phyloP scores from a whole-genome alignment of 2,797 vertebrate species.

The Sciurus vulgaris region DNA sequence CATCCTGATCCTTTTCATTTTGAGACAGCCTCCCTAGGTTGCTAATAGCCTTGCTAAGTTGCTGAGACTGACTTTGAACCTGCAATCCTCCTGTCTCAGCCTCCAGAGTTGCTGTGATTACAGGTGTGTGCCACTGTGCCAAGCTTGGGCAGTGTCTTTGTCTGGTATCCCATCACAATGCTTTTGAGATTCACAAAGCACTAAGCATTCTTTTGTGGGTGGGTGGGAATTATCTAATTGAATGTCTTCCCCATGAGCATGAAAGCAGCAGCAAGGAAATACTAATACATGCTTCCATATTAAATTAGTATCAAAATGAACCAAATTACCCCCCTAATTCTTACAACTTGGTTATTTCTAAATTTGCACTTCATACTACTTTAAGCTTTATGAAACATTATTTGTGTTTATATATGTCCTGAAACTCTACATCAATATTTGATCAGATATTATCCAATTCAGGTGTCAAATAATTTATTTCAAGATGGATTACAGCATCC shows the following conservation, averaged over 20 bases:
- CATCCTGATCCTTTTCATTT: too few relatives aligned
- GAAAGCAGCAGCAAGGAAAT: background rate
- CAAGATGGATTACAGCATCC: conserved; percentile 70
- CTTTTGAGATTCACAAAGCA: background rate
- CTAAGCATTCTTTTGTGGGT: background rate
- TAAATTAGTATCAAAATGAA: conserved; percentile 21
- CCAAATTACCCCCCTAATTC: background rate
- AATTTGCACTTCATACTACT: conserved; percentile 21
- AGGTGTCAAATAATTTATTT: conserved; percentile 59
- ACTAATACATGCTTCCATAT: background rate
- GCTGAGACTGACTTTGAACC: too few relatives aligned
- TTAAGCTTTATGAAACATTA: conserved; percentile 58
- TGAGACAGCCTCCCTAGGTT: too few relatives aligned
- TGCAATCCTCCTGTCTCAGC: too few relatives aligned
- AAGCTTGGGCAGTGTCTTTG: background rate
- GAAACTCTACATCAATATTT: conserved; percentile 52
- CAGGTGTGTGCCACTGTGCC: too few relatives aligned
- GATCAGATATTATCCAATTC: conserved; percentile 62
- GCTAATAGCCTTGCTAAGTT: too few relatives aligned
- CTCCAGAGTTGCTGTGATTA: too few relatives aligned
- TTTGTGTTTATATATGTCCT: conserved; percentile 3
- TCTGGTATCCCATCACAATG: background rate
- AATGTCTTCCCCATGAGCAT: background rate
- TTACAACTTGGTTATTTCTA: background rate
- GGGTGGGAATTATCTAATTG: background rate